Evolutionary conservation across 2,113 vertebrate genomes (phyloP).

Genomic region (Callospermophilus lateralis): DNA sequence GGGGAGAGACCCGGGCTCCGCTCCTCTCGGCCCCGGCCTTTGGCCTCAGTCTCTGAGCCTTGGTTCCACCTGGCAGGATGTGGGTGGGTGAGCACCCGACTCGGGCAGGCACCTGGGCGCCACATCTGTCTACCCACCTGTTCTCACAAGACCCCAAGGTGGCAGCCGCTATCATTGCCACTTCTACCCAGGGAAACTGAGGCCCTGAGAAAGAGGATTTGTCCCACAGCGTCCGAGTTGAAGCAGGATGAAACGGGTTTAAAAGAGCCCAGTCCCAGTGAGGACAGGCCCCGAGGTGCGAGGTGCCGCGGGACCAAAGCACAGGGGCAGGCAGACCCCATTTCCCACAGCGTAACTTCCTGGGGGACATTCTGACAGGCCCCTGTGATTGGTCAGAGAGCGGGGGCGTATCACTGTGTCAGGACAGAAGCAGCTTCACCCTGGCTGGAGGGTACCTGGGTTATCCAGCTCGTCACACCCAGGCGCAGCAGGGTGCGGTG

Average conservation of each 20-base stretch:
- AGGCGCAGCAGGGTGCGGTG: neutral
- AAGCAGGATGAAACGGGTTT: neutral
- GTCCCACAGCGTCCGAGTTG: neutral
- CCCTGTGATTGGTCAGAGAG: neutral
- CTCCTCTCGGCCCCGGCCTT: no score
- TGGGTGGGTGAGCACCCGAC: neutral
- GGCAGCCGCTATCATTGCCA: no score
- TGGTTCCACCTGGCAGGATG: neutral
- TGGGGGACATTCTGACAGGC: neutral
- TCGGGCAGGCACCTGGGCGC: no score
- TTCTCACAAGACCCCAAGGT: neutral
- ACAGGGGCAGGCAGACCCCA: neutral
- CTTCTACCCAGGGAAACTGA: constrained; percentile 15
- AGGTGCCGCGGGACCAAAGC: neutral
- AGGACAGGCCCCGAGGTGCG: no score
- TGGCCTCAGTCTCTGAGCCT: neutral
- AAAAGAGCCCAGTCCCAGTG: neutral
- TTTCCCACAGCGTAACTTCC: no score
- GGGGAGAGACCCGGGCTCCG: neutral
- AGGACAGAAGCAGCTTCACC: neutral
- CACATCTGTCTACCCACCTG: neutral
- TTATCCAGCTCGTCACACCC: neutral
- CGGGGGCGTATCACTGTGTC: neutral
- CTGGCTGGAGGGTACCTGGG: neutral
- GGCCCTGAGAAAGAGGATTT: neutral